Conservation (phyloP, 2,888 invertebrate species). For the Clistopyga incitator region DNA sequence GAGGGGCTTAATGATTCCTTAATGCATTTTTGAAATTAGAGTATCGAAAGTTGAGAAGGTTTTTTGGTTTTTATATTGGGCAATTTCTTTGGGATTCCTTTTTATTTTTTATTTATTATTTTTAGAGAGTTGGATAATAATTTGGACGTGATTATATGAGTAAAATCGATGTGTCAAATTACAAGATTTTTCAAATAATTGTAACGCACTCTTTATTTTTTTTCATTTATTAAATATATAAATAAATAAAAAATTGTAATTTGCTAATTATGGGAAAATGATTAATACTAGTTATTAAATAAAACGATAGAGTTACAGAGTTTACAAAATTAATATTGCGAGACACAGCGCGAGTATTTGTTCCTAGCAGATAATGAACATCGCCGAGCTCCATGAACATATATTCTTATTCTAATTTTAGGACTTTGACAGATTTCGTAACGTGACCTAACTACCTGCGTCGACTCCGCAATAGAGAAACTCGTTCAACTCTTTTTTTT, state of each 20-base stretch:
- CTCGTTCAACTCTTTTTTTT: not conserved
- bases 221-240: not conserved
- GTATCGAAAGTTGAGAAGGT: not conserved
- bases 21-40: not conserved
- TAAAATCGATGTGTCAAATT: not conserved
- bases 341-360: not conserved
- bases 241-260: not conserved
- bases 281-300: not conserved
- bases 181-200: no score
- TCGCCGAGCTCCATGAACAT: not conserved
- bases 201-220: no score
- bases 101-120: no score
- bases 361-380: not conserved
- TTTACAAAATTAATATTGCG: not conserved
- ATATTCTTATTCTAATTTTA: not conserved
- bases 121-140: not conserved
- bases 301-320: not conserved
- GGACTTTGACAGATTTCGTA: not conserved
- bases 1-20: not conserved
- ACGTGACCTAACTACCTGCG: not conserved
- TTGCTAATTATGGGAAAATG: not conserved
- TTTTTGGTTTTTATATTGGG: not conserved
- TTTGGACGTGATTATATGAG: not conserved
- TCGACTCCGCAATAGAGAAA: not conserved
- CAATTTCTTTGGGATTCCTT: not conserved